Conservation (phyloP, 2,888 invertebrate genomes). For the Auanema freiburgensis region DNA sequence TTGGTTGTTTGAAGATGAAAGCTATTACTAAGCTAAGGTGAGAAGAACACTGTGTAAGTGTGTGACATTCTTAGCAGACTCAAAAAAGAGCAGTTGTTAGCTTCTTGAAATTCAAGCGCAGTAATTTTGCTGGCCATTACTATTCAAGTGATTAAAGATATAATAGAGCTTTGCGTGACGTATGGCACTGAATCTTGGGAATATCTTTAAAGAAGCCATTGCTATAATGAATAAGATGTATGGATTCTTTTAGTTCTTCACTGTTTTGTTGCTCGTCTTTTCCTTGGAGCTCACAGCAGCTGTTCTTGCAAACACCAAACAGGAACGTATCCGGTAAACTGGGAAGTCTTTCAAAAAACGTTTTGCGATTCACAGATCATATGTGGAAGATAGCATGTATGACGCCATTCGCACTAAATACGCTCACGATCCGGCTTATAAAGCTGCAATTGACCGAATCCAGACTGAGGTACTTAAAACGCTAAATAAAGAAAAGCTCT, state of each 20-base stretch:
- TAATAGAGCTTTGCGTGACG: no score
- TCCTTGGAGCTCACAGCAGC: conserved; percentile 79
- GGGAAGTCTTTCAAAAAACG: not conserved
- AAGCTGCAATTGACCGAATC: conserved; percentile 74
- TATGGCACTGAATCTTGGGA: no score
- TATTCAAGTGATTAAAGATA: no score
- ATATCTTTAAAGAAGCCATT: not conserved
- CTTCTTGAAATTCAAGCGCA: not conserved
- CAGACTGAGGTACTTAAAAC: conserved; percentile 68
- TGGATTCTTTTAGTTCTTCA: conserved; percentile 75
- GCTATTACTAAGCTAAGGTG: not conserved
- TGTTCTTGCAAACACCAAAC: conserved; percentile 78
- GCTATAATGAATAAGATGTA: not conserved
- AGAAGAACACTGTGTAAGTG: not conserved
- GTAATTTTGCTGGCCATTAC: no score
- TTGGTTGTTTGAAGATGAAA: not conserved
- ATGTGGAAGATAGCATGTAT: conserved; percentile 73
- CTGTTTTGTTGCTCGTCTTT: conserved; percentile 77
- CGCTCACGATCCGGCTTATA: conserved; percentile 66
- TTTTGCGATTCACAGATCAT: conserved; percentile 69
- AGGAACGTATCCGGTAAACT: conserved; percentile 55
- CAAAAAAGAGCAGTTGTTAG: not conserved
- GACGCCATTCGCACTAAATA: conserved; percentile 74
- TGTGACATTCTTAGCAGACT: not conserved
- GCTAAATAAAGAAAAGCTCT: not conserved